These are phyloP conservation scores for Cryptotis parvus DNA, from an alignment of 2,113 vertebrate genomes.

Conservation along the genomic window DNA sequence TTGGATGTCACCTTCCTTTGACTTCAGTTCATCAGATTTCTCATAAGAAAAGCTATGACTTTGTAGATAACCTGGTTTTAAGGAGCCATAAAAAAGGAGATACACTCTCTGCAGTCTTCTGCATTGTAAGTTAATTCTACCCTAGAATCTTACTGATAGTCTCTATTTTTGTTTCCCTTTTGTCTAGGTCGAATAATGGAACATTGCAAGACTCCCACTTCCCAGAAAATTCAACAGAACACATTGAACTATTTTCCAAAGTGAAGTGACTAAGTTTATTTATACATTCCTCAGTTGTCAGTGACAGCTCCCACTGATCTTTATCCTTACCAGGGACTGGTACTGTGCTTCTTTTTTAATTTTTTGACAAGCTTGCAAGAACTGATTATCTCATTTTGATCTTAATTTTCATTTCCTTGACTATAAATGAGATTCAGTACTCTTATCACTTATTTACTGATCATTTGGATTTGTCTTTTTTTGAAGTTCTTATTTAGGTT, in stretches of 20 bases:
- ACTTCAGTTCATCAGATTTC: neutral
- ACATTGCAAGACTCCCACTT: neutral
- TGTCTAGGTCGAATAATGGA: neutral
- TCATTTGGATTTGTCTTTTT: too few species aligned
- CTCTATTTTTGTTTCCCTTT: neutral
- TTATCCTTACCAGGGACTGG: neutral
- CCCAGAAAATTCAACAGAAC: neutral
- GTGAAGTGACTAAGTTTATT: neutral
- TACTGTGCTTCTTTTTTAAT: neutral
- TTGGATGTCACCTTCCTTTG: neutral
- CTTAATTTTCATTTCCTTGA: too few species aligned
- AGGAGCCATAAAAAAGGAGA: neutral
- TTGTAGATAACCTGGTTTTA: neutral
- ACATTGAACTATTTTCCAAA: neutral
- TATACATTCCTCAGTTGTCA: neutral
- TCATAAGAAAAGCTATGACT: neutral
- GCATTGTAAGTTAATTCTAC: neutral
- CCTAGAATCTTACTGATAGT: neutral
- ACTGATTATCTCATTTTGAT: neutral
- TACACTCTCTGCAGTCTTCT: neutral
- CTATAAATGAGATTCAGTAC: too few species aligned
- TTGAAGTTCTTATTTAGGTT: too few species aligned
- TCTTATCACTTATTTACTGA: too few species aligned
- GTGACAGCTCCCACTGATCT: neutral
- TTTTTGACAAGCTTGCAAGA: neutral